Percentiles rank a stretch among this genome's conserved stretches.
Conservation (phyloP, 2,888 invertebrate genomes). For the Thyatira batis region DNA sequence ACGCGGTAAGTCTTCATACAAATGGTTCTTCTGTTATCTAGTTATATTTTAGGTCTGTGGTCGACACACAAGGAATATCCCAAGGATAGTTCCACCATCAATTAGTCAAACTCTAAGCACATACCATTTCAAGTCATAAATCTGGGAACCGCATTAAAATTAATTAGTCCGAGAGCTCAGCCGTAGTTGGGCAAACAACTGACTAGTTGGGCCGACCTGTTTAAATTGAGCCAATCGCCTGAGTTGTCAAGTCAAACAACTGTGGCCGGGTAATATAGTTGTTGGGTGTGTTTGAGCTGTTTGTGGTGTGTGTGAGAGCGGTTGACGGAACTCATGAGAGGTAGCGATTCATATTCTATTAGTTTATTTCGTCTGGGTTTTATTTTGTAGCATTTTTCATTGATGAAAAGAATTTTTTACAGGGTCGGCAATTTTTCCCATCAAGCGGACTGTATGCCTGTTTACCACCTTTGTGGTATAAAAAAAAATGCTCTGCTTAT, state of each 20-base stretch:
- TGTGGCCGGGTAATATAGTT: not conserved
- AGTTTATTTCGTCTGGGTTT: too few relatives aligned
- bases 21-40: too few relatives aligned
- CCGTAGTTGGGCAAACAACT: not conserved
- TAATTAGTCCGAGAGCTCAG: not conserved
- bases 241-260: conserved; percentile 38
- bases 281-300: not conserved
- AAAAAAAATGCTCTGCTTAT: too few relatives aligned
- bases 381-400: too few relatives aligned
- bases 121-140: conserved; percentile 1
- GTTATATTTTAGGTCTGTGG: too few relatives aligned
- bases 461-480: too few relatives aligned
- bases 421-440: too few relatives aligned
- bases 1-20: too few relatives aligned
- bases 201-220: not conserved
- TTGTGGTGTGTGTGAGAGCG: not conserved
- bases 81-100: not conserved
- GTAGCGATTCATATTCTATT: too few relatives aligned
- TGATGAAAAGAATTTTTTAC: too few relatives aligned
- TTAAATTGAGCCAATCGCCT: conserved; percentile 16
- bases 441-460: too few relatives aligned
- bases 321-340: not conserved
- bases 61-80: too few relatives aligned
- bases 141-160: not conserved
- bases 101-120: conserved; percentile 4